Conservation (phyloP, 2,797 vertebrate species). For the Darevskia mixta region DNA sequence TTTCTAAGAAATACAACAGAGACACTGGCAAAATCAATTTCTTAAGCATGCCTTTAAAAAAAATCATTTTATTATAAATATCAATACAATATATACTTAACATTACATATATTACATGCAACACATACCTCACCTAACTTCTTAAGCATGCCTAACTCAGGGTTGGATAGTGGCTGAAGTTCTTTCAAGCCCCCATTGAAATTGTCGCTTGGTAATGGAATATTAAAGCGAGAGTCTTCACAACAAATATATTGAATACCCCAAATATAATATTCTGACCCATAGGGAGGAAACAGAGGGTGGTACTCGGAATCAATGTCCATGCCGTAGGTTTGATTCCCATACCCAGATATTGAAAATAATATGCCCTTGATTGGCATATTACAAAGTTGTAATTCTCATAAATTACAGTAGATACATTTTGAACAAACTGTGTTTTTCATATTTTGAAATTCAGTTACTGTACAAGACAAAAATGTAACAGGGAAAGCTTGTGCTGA, state of each 20-base stretch:
- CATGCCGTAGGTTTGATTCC: not conserved
- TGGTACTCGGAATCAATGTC: not conserved
- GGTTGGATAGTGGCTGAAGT: not conserved
- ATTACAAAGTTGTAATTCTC: not conserved
- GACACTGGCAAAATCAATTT: not conserved
- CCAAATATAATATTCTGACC: not conserved
- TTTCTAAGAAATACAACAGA: conserved; percentile 11
- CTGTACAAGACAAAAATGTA: not conserved
- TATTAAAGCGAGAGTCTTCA: not conserved
- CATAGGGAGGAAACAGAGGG: not conserved
- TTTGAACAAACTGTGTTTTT: not conserved
- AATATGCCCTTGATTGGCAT: not conserved
- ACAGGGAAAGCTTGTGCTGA: not conserved
- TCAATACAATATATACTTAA: too few species aligned
- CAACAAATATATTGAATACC: not conserved
- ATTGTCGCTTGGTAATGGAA: not conserved
- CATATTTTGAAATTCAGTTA: not conserved
- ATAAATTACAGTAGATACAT: not conserved
- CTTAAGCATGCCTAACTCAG: not conserved
- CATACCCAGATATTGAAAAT: not conserved
- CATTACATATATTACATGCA: too few species aligned
- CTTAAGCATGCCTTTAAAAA: not conserved
- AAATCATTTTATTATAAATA: too few species aligned
- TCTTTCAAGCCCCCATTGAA: not conserved
- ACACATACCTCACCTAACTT: too few species aligned